Percentiles rank a stretch among this genome's conserved stretches.
phyloP scores from a whole-genome alignment of 1,140 invertebrate genomes.

The Euura lappo region DNA sequence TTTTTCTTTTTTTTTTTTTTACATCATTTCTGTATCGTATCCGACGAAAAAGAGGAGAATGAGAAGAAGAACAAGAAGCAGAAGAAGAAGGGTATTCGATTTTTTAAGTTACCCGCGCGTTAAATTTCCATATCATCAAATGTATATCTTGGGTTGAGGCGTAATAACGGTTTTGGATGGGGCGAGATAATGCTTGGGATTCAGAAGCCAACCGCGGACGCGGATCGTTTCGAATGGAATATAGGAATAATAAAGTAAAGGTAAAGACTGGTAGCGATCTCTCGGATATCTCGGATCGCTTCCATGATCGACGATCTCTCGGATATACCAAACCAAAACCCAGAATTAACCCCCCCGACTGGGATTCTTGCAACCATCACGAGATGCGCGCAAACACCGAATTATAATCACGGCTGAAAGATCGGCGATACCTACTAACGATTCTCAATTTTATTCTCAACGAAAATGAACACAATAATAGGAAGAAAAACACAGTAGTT shows the following conservation, averaged over 20 bases:
- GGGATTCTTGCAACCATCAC: slow-evolving; percentile 17
- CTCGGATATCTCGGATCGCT: not conserved
- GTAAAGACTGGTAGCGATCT: slow-evolving; percentile 56
- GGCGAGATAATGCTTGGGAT: slow-evolving; percentile 12
- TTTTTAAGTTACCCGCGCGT: not conserved
- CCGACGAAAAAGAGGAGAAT: too few relatives aligned
- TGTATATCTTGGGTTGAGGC: not conserved
- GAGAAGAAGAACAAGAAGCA: too few relatives aligned
- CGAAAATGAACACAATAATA: not conserved
- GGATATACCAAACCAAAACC: slow-evolving; percentile 36
- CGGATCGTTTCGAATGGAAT: slow-evolving; percentile 12
- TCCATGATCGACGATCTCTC: slow-evolving; percentile 36
- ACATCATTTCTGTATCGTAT: too few relatives aligned
- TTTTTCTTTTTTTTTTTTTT: too few relatives aligned
- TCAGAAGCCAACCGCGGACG: not conserved
- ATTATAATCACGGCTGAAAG: slow-evolving; percentile 33
- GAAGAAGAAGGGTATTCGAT: too few relatives aligned
- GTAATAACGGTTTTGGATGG: slow-evolving; percentile 4
- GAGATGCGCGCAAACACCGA: slow-evolving; percentile 44
- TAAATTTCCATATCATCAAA: slow-evolving; percentile 5
- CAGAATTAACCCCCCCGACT: slow-evolving; percentile 49
- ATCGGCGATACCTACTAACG: not conserved
- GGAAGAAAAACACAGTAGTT: not conserved
- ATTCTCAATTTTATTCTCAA: not conserved
- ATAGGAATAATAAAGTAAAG: slow-evolving; percentile 39